phyloP scores from a whole-genome alignment of 2,113 vertebrate genomes.

The Hystrix cristata region DNA sequence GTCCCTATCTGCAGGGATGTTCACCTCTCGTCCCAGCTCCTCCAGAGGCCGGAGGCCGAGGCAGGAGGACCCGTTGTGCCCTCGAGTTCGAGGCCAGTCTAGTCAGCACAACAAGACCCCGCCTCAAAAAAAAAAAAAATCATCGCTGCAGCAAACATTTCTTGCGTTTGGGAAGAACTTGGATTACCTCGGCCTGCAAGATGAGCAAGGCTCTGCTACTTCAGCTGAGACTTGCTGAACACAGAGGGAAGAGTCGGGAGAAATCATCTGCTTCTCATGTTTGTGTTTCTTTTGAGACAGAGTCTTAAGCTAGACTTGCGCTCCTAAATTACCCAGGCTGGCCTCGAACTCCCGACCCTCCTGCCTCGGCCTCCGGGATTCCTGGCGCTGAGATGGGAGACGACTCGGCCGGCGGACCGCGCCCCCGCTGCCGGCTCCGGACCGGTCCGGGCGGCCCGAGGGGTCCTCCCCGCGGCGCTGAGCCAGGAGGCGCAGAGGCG shows the following conservation, averaged over 20 bases:
- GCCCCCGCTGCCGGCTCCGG: no score
- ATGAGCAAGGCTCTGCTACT: neutral
- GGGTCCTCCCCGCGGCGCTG: neutral
- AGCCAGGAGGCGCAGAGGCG: neutral
- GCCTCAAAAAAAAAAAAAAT: neutral
- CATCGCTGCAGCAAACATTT: neutral
- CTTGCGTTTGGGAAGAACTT: neutral
- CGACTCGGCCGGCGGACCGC: neutral
- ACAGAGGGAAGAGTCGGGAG: neutral
- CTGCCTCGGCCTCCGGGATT: neutral
- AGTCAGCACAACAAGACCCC: neutral
- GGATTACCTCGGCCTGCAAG: no score
- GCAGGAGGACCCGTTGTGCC: neutral
- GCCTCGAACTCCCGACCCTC: neutral
- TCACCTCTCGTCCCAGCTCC: neutral
- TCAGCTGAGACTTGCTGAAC: neutral
- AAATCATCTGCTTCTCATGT: neutral
- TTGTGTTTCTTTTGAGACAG: neutral
- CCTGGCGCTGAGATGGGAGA: neutral
- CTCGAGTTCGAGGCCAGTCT: neutral
- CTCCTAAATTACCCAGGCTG: neutral
- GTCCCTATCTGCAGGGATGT: neutral
- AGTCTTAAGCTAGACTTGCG: neutral
- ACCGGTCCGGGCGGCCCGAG: no score
- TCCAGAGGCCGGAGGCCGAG: neutral